Percentiles rank a stretch among this genome's conserved stretches.
phyloP scores from a whole-genome alignment of 2,113 vertebrate genomes.

The Thermophis baileyi region DNA sequence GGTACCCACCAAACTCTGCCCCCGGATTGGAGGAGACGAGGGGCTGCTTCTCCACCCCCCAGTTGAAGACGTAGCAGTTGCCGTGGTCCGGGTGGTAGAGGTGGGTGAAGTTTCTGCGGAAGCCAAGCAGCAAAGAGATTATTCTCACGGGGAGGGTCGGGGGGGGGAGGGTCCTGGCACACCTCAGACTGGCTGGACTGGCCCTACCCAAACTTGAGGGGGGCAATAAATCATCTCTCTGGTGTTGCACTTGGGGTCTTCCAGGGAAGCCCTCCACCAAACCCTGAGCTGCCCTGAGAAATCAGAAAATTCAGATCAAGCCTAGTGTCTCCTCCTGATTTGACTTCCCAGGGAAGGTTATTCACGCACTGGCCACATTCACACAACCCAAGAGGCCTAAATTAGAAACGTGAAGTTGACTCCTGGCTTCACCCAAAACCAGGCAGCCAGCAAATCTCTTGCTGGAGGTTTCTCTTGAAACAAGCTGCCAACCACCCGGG shows the following conservation, averaged over 20 bases:
- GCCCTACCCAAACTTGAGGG: background rate
- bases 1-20: slow-evolving; percentile 71
- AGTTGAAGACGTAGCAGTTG: slow-evolving; percentile 83
- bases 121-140: background rate
- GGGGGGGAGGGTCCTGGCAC: background rate
- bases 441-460: background rate
- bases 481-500: background rate
- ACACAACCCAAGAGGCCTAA: background rate
- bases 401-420: rapidly evolving
- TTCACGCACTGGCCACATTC: background rate
- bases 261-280: background rate
- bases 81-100: slow-evolving; percentile 77
- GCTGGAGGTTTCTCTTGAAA: background rate
- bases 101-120: slow-evolving; percentile 73
- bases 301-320: background rate
- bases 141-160: background rate
- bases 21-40: slow-evolving; percentile 75
- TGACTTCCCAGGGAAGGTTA: background rate
- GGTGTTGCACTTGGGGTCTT: background rate
- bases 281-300: background rate
- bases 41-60: slow-evolving; percentile 69
- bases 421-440: background rate
- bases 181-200: background rate
- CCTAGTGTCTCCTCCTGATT: background rate
- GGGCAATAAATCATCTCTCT: background rate